Percentiles rank a stretch among this genome's conserved stretches.
Conservation (phyloP, 2,113 vertebrate species). For the Zeus faber region DNA sequence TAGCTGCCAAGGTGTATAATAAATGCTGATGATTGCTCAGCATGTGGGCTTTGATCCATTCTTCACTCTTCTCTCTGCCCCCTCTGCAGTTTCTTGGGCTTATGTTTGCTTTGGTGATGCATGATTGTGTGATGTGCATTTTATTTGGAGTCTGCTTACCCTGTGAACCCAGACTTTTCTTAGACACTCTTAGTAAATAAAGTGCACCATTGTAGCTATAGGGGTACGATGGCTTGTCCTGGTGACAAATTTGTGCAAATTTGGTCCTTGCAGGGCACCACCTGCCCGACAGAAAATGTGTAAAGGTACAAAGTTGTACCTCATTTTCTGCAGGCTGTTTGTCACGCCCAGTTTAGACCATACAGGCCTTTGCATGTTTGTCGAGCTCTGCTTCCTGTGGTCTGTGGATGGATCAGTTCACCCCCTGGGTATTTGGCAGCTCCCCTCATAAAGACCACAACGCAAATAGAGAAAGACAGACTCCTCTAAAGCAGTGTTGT, state of each 20-base stretch:
- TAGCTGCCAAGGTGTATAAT: conserved; percentile 32
- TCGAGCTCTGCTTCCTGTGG: conserved; percentile 42
- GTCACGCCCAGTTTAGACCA: conserved; percentile 18
- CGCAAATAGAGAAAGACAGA: conserved; percentile 7
- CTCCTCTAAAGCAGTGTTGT: too few relatives aligned
- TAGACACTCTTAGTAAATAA: too few relatives aligned
- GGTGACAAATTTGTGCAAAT: too few relatives aligned
- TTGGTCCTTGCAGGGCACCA: too few relatives aligned
- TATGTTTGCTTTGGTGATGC: conserved; percentile 10
- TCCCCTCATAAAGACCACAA: conserved; percentile 7
- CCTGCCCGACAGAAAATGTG: too few relatives aligned
- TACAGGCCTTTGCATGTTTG: conserved; percentile 46
- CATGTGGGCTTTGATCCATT: too few relatives aligned
- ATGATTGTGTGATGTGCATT: conserved; percentile 24
- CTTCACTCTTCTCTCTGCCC: too few relatives aligned
- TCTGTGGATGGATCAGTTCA: conserved; percentile 26
- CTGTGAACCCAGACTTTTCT: too few relatives aligned
- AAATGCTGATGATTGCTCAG: conserved; percentile 59
- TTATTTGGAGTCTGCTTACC: too few relatives aligned
- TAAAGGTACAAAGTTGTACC: too few relatives aligned
- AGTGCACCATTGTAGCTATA: too few relatives aligned
- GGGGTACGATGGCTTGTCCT: too few relatives aligned
- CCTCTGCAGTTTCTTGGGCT: neutral
- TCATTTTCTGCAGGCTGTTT: conserved; percentile 35
- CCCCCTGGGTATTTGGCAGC: conserved; percentile 33